Evolutionary conservation across 2,113 vertebrate species (phyloP).

Genomic region (Myrmecobius fasciatus): DNA sequence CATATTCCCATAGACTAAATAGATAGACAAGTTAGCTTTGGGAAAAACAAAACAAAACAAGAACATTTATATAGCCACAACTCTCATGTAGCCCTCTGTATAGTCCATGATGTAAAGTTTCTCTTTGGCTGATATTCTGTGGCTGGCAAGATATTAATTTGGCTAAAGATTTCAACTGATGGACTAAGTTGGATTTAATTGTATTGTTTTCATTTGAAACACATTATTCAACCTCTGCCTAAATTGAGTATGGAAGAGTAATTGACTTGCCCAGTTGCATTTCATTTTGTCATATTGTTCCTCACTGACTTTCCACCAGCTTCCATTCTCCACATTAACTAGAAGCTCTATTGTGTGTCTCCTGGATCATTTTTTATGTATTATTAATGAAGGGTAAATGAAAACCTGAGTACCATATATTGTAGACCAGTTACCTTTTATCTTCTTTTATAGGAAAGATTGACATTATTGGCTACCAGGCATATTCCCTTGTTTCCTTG

Average conservation of each 20-base stretch:
- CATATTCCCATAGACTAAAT: background rate
- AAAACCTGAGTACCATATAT: background rate
- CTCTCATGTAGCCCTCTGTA: background rate
- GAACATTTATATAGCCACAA: too few relatives aligned
- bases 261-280: background rate
- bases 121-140: background rate
- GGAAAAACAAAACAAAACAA: too few relatives aligned
- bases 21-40: background rate
- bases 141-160: background rate
- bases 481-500: background rate
- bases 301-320: background rate
- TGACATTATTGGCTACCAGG: background rate
- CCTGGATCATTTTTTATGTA: background rate
- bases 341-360: background rate
- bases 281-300: background rate
- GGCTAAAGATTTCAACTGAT: background rate
- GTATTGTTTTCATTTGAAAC: background rate
- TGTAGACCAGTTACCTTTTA: background rate
- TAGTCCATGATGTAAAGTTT: background rate
- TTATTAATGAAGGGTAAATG: background rate
- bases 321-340: background rate
- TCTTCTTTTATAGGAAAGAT: background rate
- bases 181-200: background rate
- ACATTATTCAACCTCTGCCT: background rate
- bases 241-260: background rate